Evolutionary conservation across 1,140 invertebrate species (phyloP), one percentile per base, ranked within the genome.

Genomic region (Bicyclus anynana): DNA sequence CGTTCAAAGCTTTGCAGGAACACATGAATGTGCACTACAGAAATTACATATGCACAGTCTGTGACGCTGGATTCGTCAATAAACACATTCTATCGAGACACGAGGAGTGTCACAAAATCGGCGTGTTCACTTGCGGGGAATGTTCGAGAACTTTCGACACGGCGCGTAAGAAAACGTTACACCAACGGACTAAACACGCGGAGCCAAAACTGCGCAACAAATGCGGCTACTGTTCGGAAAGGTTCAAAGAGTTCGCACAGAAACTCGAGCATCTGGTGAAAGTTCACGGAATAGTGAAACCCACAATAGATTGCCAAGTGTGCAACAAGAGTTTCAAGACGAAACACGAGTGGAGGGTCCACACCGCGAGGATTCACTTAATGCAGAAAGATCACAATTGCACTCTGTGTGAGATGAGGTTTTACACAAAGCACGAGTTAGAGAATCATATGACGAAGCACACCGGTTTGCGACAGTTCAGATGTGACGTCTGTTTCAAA

Each of bases 401-500:
- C 50, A 54, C 54, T 2, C 59, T 75, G 14, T 90, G 89, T 56
- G 73, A 77, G 0, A 80, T 74, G 64, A 65, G 72, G 20, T 89
- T 88, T 55, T 82, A 77, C 47, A 63, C 65, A 2, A 80, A 69
- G 33, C 50, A 53, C 4, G 72, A 73, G 13, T 67, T 92, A 14
- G 77, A 82, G 7, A 72, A 81, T 20, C 91, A 92, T 55, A 88
- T 89, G 69, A 67, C 90, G 0, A 89, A 84, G 18, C 91, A 92
- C 56, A 90, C 89, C 0, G 89, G 89, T 2, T 69, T 88, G 2
- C 89, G 86, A 47, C 87, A 89, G 6, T 92, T 89, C 61, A 70
- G 77, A 52, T 92, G 92, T 72, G 77, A 84, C 3, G 68, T 87
- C 2, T 93, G 92, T 64, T 72, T 72, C 12, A 88, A 90, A 58